A percentile compares a stretch with the other conserved stretches of the same genome.
Conservation (phyloP, 1,140 invertebrate genomes). For the Trichonephila clavata region DNA sequence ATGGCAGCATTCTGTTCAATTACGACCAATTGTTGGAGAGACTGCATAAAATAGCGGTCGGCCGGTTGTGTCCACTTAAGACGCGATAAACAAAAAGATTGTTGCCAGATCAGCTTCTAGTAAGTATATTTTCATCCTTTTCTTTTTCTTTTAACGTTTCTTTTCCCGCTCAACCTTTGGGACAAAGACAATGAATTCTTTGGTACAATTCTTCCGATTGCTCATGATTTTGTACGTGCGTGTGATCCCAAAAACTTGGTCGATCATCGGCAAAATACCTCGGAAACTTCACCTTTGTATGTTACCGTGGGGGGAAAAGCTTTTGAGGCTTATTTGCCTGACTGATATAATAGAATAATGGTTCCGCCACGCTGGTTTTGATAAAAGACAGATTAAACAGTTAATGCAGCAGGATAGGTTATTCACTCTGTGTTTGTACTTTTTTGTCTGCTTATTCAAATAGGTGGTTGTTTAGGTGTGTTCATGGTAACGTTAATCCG, state of each 20-base stretch:
- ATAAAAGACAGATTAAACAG: constrained; percentile 51
- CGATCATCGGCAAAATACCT: not conserved
- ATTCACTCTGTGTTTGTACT: constrained; percentile 45
- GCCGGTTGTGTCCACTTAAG: constrained; percentile 34
- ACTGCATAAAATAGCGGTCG: constrained; percentile 11
- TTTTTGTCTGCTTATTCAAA: constrained; percentile 5
- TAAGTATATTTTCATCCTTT: not conserved
- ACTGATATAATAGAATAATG: constrained; percentile 51
- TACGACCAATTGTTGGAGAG: constrained; percentile 52
- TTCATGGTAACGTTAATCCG: not conserved
- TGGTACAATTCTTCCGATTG: constrained; percentile 22
- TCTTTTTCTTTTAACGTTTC: not conserved
- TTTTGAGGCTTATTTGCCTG: constrained; percentile 30
- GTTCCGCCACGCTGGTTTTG: constrained; percentile 52
- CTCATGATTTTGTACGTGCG: constrained; percentile 24
- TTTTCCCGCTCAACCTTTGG: not conserved
- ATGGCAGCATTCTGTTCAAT: constrained; percentile 52
- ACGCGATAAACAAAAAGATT: constrained; percentile 23
- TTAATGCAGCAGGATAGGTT: constrained; percentile 24
- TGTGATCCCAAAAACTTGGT: not conserved
- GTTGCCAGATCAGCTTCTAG: constrained; percentile 64
- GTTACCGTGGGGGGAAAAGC: not conserved
- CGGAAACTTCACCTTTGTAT: constrained; percentile 33
- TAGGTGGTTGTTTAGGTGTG: not conserved
- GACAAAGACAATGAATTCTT: constrained; percentile 5